Percentiles rank a stretch among this genome's conserved stretches.
These are phyloP conservation scores for Phasianus colchicus DNA, from an alignment of 2,113 vertebrate genomes.

Conservation along the genomic window DNA sequence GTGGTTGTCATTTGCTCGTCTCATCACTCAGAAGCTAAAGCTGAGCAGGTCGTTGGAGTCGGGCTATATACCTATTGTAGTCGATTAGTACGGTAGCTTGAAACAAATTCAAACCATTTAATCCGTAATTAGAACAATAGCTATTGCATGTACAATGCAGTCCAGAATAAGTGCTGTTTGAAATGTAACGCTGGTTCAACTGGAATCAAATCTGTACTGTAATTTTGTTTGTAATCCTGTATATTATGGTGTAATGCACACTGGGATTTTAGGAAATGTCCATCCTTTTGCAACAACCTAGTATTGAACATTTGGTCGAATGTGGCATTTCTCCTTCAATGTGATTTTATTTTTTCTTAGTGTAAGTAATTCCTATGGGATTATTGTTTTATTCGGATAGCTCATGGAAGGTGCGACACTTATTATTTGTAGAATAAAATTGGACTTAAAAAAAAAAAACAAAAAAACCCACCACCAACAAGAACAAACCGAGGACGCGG, in stretches of 20 bases:
- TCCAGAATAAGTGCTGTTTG: slow-evolving; percentile 86
- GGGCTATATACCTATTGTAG: slow-evolving; percentile 82
- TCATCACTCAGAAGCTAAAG: slow-evolving; percentile 80
- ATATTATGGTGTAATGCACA: slow-evolving; percentile 88
- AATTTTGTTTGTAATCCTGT: slow-evolving; percentile 88
- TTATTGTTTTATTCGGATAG: slow-evolving; percentile 78
- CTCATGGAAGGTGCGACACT: slow-evolving; percentile 76
- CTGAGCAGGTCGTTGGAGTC: slow-evolving; percentile 80
- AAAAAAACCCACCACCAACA: not conserved
- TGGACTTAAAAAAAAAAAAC: not conserved
- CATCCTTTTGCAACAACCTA: slow-evolving; percentile 82
- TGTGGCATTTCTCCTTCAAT: slow-evolving; percentile 80
- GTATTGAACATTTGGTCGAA: slow-evolving; percentile 80
- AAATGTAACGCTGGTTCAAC: slow-evolving; percentile 85
- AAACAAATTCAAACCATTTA: slow-evolving; percentile 81
- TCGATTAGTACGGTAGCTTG: slow-evolving; percentile 84
- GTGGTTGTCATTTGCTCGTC: slow-evolving; percentile 78
- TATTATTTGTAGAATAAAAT: slow-evolving; percentile 81
- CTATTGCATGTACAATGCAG: slow-evolving; percentile 88
- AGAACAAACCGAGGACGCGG: not conserved
- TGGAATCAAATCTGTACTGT: slow-evolving; percentile 85
- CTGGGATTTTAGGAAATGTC: slow-evolving; percentile 79
- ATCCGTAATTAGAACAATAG: slow-evolving; percentile 86
- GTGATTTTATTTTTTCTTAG: slow-evolving; percentile 63
- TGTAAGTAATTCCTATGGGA: slow-evolving; percentile 78